Percentiles rank a stretch among this genome's conserved stretches.
phyloP scores from a whole-genome alignment of 1,140 invertebrate species.

The Drosophila rhopaloa region DNA sequence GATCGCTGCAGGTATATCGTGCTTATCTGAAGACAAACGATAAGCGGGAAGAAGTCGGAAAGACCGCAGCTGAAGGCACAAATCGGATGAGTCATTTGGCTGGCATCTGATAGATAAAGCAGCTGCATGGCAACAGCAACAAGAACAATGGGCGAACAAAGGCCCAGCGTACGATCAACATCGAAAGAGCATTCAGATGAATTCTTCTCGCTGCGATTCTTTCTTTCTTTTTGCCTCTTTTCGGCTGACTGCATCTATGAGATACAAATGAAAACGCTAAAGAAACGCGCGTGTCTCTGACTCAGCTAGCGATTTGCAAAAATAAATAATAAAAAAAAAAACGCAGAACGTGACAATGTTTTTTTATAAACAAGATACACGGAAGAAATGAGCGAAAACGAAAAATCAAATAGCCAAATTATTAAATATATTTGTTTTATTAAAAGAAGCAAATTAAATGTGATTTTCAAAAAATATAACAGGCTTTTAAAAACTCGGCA shows the following conservation, averaged over 20 bases:
- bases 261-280: constrained; percentile 36
- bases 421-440: too few species aligned
- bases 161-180: constrained; percentile 47
- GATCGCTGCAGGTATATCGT: constrained; percentile 10
- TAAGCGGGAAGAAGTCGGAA: constrained; percentile 35
- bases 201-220: constrained; percentile 54
- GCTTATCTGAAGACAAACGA: constrained; percentile 31
- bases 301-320: constrained; percentile 37
- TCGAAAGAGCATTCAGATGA: constrained; percentile 78
- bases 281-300: constrained; percentile 49
- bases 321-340: constrained; percentile 10
- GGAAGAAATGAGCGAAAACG: not conserved
- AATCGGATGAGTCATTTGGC: constrained; percentile 48
- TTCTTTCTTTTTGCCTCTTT: not conserved
- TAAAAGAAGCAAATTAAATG: too few species aligned
- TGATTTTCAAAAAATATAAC: too few species aligned
- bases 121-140: constrained; percentile 67
- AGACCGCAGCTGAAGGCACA: constrained; percentile 8
- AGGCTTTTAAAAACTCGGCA: too few species aligned
- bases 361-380: not conserved
- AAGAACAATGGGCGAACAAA: constrained; percentile 28
- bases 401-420: too few species aligned
- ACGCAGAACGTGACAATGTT: constrained; percentile 59
- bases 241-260: constrained; percentile 38
- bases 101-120: constrained; percentile 78